Conservation (phyloP, 2,888 invertebrate genomes). For the Eristalis pertinax region DNA sequence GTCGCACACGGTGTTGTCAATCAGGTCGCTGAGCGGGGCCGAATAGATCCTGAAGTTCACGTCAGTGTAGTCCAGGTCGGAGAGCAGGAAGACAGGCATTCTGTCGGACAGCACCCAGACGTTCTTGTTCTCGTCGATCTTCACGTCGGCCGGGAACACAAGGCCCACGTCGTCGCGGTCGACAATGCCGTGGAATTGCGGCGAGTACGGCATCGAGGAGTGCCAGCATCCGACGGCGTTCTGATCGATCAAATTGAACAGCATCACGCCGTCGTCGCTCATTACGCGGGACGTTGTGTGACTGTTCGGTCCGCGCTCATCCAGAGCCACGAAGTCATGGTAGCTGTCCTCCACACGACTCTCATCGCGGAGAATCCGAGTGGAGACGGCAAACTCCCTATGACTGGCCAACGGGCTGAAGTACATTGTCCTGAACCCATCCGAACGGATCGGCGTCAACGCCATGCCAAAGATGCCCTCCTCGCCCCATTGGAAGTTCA, state of each 20-base stretch:
- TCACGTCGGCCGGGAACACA: conserved; percentile 90
- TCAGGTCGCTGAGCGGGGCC: conserved; percentile 85
- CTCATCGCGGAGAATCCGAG: conserved; percentile 87
- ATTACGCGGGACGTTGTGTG: conserved; percentile 89
- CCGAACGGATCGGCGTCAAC: conserved; percentile 85
- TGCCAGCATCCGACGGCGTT: conserved; percentile 94
- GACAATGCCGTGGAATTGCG: conserved; percentile 86
- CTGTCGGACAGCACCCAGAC: conserved; percentile 92
- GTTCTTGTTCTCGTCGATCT: conserved; percentile 87
- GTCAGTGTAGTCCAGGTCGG: conserved; percentile 87
- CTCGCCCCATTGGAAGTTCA: conserved; percentile 92
- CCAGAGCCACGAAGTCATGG: conserved; percentile 85
- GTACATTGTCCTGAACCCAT: conserved; percentile 88
- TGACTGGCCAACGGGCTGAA: conserved; percentile 91
- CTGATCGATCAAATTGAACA: conserved; percentile 90
- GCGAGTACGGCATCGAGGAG: conserved; percentile 85
- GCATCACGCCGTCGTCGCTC: conserved; percentile 88
- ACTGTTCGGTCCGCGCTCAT: conserved; percentile 85
- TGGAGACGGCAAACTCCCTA: conserved; percentile 90
- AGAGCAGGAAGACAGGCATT: conserved; percentile 89
- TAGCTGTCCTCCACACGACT: conserved; percentile 86
- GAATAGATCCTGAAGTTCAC: conserved; percentile 90
- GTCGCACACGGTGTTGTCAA: conserved; percentile 89
- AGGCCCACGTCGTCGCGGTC: conserved; percentile 89
- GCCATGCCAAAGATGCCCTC: conserved; percentile 92